A percentile compares a stretch with the other conserved stretches of the same genome.
Evolutionary conservation across 2,888 invertebrate genomes (phyloP).

Genomic region (Drosophila seclusa): DNA sequence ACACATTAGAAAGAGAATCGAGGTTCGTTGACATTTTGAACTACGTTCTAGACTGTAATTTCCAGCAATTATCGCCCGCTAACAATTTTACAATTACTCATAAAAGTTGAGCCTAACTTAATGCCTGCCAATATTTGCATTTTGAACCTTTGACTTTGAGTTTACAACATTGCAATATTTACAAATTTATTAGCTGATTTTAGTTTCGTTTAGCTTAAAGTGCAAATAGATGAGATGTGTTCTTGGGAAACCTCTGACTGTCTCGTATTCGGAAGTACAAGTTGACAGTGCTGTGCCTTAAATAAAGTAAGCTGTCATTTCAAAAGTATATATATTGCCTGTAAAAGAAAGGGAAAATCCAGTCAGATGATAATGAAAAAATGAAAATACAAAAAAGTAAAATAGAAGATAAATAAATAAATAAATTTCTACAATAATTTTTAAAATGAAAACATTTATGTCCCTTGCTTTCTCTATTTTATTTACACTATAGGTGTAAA

Average conservation of each 20-base stretch:
- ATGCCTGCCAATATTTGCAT: conserved; percentile 25
- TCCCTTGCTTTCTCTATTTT: background rate
- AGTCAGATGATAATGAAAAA: background rate
- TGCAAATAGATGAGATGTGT: background rate
- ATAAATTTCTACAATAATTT: background rate
- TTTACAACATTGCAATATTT: conserved; percentile 15
- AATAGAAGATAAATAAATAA: background rate
- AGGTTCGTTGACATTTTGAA: conserved; percentile 46
- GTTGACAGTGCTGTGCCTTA: background rate
- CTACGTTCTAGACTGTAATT: background rate
- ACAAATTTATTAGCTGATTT: conserved; percentile 18
- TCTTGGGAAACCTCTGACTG: background rate
- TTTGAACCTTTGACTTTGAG: conserved; percentile 20
- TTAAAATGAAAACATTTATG: background rate
- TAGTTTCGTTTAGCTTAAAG: background rate
- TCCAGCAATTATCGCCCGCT: conserved; percentile 4
- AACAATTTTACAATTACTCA: background rate
- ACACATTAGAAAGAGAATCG: conserved; percentile 1
- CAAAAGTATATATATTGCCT: background rate
- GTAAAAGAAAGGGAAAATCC: no score
- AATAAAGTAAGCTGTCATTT: background rate
- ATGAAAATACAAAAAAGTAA: background rate
- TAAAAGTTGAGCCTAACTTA: background rate
- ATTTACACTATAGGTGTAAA: background rate
- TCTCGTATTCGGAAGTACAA: background rate